Evolutionary conservation across 2,888 invertebrate species (phyloP), one percentile per base, ranked within the genome.

Genomic region (Habrosyne pyritoides): DNA sequence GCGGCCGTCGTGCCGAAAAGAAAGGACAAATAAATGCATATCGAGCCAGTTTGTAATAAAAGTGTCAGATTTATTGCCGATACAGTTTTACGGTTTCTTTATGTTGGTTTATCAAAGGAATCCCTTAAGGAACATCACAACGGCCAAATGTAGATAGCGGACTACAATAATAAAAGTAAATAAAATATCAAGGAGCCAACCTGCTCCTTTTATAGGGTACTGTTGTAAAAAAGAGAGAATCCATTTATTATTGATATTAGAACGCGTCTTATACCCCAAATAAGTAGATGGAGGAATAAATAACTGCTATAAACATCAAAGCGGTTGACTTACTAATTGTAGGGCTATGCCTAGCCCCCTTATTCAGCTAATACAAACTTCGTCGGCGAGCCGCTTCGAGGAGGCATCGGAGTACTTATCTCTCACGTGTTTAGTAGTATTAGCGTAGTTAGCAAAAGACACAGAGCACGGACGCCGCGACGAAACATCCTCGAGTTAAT

Each of bases 21-120:
- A 42, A 21, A 22, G 47, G 49, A 10, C 18, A 42, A 52, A 58
- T 55, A 56, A 53, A 54, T 55, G 55, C 49, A 47, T 54, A 55
- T 49, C 26, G 18, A 49, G 49, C 14, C 50, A 52, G 30, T 42
- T 56, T n/a, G 55, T 61, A 63, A 68, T 69, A 73, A 73, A 70
- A 67, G 63, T 65, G 62, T 59, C 55, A 54, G 60, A 69, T 65
- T 73, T 73, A 72, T 69, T 61, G 66, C 63, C 61, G 66, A 73
- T 72, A 72, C 61, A 53, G 63, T 66, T 78, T 75, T 70, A 75
- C 63, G 63, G 57, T 60, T 67, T 70, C 69, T 77, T 72, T 72
- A 72, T 59, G 68, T 72, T 60, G 70, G 60, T 72, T 73, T 73
- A 73, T 73, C 61, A 64, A 14, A 36, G 36, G 14, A 36, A 36